Evolutionary conservation across 2,888 invertebrate genomes (phyloP), one percentile per base, ranked within the genome.

Genomic region (Panopea generosa): DNA sequence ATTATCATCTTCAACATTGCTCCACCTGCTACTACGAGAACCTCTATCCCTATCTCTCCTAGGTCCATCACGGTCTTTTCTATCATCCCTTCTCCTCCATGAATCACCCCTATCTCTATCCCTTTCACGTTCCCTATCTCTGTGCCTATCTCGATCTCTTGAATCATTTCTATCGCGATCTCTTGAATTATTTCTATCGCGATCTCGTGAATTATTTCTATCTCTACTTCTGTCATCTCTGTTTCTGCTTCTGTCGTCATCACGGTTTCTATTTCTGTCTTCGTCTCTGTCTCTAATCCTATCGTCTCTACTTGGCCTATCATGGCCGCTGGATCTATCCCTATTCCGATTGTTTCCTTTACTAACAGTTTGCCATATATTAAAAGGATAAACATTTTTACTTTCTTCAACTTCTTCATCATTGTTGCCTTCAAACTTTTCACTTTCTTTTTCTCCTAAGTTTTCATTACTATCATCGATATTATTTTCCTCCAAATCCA

Each of bases 21-120:
- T 77, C 84, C 84, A 85, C 29, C 84, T 70, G 68, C 83, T 83
- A 33, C 70, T 76, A 33, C 87, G 69, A 53, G 70, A 29, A 3
- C 61, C 68, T 24, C 74, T 60, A 40, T 73, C 73, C 9, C 68
- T 43, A 16, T 74, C 78, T 11, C 62, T 52, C n/a, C 62, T 61
- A 27, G 26, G n/a, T n/a, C 50, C 55, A 52, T 65, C 65, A 7
- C 70, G 38, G 20, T 63, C 59, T 38, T 38, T 57, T 14, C 65
- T 45, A 43, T 40, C 65, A 43, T 53, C 20, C 62, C 68, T 33
- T 43, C 45, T 20, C 59, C 47, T 14, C 52, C 43, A 14, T 45
- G 18, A n/a, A 57, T 61, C 61, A 29, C 18, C 56, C n/a, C 59
- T 22, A 20, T 66, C 61, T 22, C 56, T 18, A 53, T 60, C 67